phyloP scores from a whole-genome alignment of 1,140 invertebrate genomes.

The Pararge aegeria region DNA sequence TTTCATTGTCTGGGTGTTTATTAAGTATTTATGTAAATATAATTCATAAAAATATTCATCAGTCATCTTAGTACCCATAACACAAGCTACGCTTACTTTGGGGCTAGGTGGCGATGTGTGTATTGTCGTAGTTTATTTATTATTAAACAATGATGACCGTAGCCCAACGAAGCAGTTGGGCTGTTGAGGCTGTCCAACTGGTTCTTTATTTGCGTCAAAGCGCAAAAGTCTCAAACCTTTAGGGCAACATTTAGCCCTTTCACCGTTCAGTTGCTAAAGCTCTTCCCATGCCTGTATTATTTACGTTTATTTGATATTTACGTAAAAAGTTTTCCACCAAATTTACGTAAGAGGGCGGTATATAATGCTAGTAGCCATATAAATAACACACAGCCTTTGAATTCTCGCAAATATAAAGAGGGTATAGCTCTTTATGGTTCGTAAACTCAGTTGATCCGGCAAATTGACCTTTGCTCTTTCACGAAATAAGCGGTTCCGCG shows the following conservation, averaged over 20 bases:
- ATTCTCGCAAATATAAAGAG: slow-evolving; percentile 4
- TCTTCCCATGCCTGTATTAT: background rate
- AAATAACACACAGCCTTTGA: slow-evolving; percentile 6
- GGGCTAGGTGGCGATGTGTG: no score
- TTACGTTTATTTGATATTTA: background rate
- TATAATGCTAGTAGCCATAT: background rate
- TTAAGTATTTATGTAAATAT: no score
- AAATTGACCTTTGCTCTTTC: slow-evolving; percentile 6
- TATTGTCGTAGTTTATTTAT: no score
- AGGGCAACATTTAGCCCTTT: background rate
- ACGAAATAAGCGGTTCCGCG: background rate
- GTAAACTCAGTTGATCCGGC: slow-evolving; percentile 8
- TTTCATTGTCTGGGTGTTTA: no score
- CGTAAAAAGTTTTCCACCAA: background rate
- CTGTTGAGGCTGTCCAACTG: no score
- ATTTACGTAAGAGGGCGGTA: background rate
- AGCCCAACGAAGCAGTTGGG: no score
- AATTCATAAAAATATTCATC: no score
- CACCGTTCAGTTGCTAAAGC: background rate
- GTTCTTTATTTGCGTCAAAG: no score
- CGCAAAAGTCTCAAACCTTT: background rate
- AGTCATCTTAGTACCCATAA: no score
- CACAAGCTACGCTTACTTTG: no score
- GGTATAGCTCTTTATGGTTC: slow-evolving; percentile 5
- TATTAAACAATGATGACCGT: no score